Conservation (phyloP, 2,113 vertebrate species). For the human region DNA sequence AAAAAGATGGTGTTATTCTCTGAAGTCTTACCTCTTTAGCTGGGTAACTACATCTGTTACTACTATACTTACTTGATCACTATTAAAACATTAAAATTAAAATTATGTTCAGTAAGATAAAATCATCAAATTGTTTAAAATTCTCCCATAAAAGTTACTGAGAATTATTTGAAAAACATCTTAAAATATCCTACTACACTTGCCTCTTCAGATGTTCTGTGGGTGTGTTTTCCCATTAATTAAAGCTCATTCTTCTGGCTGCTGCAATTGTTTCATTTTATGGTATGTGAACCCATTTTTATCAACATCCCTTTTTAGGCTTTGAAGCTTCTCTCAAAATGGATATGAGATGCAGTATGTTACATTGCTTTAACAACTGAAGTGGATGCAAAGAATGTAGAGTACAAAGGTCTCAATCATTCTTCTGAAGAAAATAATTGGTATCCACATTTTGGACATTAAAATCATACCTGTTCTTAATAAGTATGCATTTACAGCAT, state of each 20-base stretch:
- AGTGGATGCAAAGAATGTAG: background rate
- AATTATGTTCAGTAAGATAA: background rate
- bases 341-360: background rate
- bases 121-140: background rate
- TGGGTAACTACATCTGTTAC: background rate
- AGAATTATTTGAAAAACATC: background rate
- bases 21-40: background rate
- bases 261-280: background rate
- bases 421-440: background rate
- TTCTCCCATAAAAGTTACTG: background rate
- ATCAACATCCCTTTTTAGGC: background rate
- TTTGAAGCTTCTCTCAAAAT: slow-evolving; percentile 12
- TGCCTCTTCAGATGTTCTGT: slow-evolving; percentile 36
- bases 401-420: background rate
- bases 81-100: slow-evolving; percentile 20
- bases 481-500: background rate
- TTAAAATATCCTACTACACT: slow-evolving; percentile 24
- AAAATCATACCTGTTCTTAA: background rate
- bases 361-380: background rate
- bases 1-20: background rate
- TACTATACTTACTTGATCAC: background rate
- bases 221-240: slow-evolving; percentile 28
- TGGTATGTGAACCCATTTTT: background rate
- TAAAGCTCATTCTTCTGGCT: slow-evolving; percentile 1
- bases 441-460: background rate